Evolutionary conservation across 2,888 invertebrate genomes (phyloP).

Genomic region (Stratiomys singularior): DNA sequence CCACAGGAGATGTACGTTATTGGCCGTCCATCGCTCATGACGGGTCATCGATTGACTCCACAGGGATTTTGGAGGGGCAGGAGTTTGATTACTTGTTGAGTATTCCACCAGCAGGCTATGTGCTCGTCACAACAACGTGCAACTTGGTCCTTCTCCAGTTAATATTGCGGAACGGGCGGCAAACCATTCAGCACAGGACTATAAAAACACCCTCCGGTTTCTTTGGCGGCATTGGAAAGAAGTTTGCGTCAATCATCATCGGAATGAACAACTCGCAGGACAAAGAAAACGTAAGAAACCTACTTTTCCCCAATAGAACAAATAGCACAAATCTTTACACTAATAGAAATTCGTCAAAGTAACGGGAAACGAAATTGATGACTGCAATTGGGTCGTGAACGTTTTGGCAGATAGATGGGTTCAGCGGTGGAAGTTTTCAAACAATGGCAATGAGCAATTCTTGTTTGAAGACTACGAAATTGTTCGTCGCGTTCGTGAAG

Average conservation of each 20-base stretch:
- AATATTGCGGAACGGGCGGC: conserved; percentile 72
- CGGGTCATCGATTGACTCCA: conserved; percentile 83
- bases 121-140: conserved; percentile 92
- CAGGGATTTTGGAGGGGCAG: conserved; percentile 87
- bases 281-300: conserved; percentile 61
- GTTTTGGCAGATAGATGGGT: conserved; percentile 81
- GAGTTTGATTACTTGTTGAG: conserved; percentile 82
- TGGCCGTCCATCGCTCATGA: conserved; percentile 93
- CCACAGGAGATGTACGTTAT: conserved; percentile 90
- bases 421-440: conserved; percentile 82
- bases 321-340: neutral
- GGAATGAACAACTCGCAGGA: conserved; percentile 62
- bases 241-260: conserved; percentile 65
- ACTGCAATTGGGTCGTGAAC: conserved; percentile 71
- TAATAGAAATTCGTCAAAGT: conserved; percentile 74
- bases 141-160: conserved; percentile 80
- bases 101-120: conserved; percentile 77
- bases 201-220: conserved; percentile 82
- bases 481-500: conserved; percentile 76
- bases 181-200: conserved; percentile 74
- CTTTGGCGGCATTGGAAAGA: conserved; percentile 87
- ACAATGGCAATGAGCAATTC: conserved; percentile 73
- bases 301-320: neutral
- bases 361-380: conserved; percentile 66
- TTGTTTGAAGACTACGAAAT: conserved; percentile 79